Percentiles rank a stretch among this genome's conserved stretches.
Conservation (phyloP, 2,797 vertebrate species). For the Scyliorhinus canicula region DNA sequence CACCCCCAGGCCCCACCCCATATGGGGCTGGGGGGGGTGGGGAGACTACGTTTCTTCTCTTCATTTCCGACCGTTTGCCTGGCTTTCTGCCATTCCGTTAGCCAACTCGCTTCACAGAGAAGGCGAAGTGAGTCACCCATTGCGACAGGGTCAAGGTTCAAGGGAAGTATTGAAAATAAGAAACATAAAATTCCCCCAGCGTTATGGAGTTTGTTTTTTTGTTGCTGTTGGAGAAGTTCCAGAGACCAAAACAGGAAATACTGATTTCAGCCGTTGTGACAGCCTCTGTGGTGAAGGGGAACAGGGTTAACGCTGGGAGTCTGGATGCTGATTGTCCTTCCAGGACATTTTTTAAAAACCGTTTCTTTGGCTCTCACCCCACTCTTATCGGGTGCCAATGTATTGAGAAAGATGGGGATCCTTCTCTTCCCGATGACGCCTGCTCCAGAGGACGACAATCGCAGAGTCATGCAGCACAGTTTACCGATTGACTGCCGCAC, state of each 20-base stretch:
- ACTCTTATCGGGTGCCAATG: no score
- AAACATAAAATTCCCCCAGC: no score
- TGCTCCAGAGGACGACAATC: background rate
- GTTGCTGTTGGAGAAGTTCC: no score
- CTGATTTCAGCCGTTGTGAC: no score
- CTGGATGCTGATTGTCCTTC: background rate
- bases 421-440: background rate
- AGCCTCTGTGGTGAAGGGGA: no score
- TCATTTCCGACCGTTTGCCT: background rate
- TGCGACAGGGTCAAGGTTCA: background rate
- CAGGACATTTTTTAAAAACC: background rate
- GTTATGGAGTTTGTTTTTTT: no score
- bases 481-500: no score
- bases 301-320: background rate
- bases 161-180: background rate
- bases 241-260: no score
- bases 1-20: background rate
- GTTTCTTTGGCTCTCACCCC: background rate
- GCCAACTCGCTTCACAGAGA: background rate
- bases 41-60: no score
- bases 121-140: background rate
- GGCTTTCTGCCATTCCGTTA: background rate
- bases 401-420: background rate
- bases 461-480: no score
- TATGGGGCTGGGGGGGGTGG: no score